Evolutionary conservation across 2,797 vertebrate species (phyloP).

Genomic region (Alectoris magna): DNA sequence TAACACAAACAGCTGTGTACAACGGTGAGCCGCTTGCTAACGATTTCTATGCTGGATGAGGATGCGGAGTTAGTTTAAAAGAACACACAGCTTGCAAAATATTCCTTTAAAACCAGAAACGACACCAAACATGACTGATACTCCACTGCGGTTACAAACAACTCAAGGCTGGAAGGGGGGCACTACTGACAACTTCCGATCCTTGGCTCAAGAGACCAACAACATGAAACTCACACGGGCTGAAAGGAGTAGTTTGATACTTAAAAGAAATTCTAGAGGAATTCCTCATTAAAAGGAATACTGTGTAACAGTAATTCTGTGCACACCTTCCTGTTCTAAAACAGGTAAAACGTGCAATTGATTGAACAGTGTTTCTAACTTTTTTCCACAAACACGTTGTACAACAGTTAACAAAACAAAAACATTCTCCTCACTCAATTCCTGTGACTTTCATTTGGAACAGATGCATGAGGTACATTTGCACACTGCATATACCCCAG

Average conservation of each 20-base stretch:
- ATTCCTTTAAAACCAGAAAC: background rate
- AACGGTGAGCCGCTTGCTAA: background rate
- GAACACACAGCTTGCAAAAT: background rate
- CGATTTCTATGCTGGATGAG: background rate
- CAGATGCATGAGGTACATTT: background rate
- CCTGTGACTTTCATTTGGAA: background rate
- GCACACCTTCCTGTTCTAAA: background rate
- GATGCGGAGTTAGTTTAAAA: background rate
- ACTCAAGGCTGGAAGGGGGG: background rate
- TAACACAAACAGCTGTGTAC: background rate
- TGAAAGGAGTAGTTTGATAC: background rate
- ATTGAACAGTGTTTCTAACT: background rate
- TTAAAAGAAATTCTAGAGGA: background rate
- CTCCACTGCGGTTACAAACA: background rate
- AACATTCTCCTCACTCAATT: fast-evolving
- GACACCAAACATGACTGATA: background rate
- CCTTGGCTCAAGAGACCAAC: background rate
- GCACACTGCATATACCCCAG: background rate
- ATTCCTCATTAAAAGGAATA: background rate
- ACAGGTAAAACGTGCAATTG: background rate
- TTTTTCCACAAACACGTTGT: background rate
- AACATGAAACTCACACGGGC: background rate
- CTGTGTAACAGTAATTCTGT: background rate
- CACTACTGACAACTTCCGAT: background rate
- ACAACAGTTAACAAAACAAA: background rate